Conservation (phyloP, 2,888 invertebrate genomes). For the Synanthedon formicaeformis region DNA sequence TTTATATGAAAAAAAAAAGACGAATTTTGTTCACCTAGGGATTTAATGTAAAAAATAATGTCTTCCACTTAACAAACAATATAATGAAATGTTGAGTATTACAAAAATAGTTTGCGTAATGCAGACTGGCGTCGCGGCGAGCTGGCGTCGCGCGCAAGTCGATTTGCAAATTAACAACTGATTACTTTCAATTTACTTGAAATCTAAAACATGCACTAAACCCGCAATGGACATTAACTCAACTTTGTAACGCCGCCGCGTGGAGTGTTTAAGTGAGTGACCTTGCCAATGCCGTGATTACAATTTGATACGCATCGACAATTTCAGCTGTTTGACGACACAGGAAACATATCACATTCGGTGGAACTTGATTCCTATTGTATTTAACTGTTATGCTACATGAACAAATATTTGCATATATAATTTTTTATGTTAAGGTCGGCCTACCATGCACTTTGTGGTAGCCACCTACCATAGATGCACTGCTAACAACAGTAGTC, state of each 20-base stretch:
- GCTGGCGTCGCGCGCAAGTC: slow-evolving; percentile 28
- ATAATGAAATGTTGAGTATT: slow-evolving; percentile 37
- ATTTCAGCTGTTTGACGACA: slow-evolving; percentile 33
- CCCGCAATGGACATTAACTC: no score
- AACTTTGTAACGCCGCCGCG: background rate
- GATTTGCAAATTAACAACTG: slow-evolving; percentile 22
- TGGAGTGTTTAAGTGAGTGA: slow-evolving; percentile 15
- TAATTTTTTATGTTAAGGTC: no score
- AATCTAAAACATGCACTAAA: background rate
- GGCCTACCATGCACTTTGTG: no score
- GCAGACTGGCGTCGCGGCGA: slow-evolving; percentile 27
- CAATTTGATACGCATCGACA: slow-evolving; percentile 39
- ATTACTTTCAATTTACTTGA: slow-evolving; percentile 4
- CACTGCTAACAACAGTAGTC: no score
- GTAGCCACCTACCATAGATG: no score
- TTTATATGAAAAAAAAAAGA: background rate
- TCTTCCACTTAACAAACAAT: slow-evolving; percentile 27
- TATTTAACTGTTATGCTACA: background rate
- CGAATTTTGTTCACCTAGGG: slow-evolving; percentile 1
- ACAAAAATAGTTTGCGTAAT: slow-evolving; percentile 38
- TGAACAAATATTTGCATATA: no score
- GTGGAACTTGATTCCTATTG: background rate
- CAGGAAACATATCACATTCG: slow-evolving; percentile 21
- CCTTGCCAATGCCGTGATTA: slow-evolving; percentile 39
- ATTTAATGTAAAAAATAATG: slow-evolving; percentile 2